Percentiles rank a stretch among this genome's conserved stretches.
These are phyloP conservation scores for Drosophila ogumai DNA, from an alignment of 1,140 invertebrate species.

Conservation along the genomic window DNA sequence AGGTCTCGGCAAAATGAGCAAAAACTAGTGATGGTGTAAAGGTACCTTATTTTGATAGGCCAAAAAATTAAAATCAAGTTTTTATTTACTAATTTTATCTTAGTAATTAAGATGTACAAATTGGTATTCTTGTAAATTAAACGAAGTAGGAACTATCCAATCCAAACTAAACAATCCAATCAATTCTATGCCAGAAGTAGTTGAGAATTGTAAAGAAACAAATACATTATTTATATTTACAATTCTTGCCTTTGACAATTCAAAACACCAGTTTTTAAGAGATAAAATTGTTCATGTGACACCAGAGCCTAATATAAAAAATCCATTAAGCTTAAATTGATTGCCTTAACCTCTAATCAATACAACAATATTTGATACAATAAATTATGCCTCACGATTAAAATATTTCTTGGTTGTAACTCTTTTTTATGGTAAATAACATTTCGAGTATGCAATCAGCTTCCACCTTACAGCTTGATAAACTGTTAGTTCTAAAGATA, in stretches of 20 bases:
- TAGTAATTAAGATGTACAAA: background rate
- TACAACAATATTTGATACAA: background rate
- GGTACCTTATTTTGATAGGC: background rate
- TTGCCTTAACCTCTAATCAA: conserved; percentile 1
- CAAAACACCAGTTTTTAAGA: background rate
- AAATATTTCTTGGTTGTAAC: background rate
- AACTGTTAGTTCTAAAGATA: background rate
- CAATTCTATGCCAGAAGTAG: background rate
- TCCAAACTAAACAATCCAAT: background rate
- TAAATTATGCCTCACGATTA: background rate
- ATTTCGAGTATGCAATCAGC: background rate
- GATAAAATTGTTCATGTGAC: background rate
- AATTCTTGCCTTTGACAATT: background rate
- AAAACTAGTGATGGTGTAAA: background rate
- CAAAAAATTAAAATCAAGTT: background rate
- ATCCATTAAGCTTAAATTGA: background rate
- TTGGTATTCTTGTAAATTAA: background rate
- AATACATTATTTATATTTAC: background rate
- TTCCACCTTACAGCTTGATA: background rate
- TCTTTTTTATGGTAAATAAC: background rate
- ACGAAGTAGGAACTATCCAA: background rate
- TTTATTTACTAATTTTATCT: background rate
- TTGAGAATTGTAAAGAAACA: background rate
- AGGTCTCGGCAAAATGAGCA: conserved; percentile 11
- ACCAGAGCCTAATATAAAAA: background rate